Conservation (phyloP, 2,888 invertebrate genomes). For the Agrotis exclamationis region DNA sequence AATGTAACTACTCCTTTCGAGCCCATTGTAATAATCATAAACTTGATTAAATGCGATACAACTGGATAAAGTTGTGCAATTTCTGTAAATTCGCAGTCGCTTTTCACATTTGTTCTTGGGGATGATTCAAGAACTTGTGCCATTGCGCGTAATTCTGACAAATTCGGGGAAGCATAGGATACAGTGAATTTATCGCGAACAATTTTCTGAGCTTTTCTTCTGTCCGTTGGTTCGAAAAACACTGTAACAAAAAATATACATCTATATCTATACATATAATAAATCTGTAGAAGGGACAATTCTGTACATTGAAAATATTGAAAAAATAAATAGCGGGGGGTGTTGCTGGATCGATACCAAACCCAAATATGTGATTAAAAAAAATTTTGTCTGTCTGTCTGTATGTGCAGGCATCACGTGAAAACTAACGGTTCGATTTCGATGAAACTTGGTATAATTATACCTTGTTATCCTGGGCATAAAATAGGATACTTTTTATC, state of each 20-base stretch:
- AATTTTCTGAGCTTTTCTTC: slow-evolving; percentile 94
- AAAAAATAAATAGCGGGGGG: too few species aligned
- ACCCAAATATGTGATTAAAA: too few species aligned
- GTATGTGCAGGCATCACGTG: too few species aligned
- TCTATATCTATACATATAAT: too few species aligned
- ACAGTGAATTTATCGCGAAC: slow-evolving; percentile 90
- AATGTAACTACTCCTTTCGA: slow-evolving; percentile 91
- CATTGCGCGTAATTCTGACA: slow-evolving; percentile 94
- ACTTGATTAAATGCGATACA: slow-evolving; percentile 88
- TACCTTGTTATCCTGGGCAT: too few species aligned
- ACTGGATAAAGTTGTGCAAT: slow-evolving; percentile 76
- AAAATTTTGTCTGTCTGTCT: too few species aligned
- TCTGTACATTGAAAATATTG: too few species aligned
- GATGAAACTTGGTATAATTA: too few species aligned
- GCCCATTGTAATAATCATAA: slow-evolving; percentile 92
- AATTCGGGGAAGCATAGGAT: slow-evolving; percentile 95
- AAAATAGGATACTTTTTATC: too few species aligned
- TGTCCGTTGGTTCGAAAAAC: slow-evolving; percentile 97
- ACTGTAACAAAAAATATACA: slow-evolving; percentile 92
- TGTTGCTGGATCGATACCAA: too few species aligned
- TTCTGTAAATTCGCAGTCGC: slow-evolving; percentile 69
- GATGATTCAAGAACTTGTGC: slow-evolving; percentile 86
- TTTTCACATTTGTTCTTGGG: slow-evolving; percentile 60
- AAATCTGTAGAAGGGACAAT: too few species aligned
- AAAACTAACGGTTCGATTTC: too few species aligned